Conservation (phyloP, 35 echinoderm and acorn worm species). For the Chiridota heheva region DNA sequence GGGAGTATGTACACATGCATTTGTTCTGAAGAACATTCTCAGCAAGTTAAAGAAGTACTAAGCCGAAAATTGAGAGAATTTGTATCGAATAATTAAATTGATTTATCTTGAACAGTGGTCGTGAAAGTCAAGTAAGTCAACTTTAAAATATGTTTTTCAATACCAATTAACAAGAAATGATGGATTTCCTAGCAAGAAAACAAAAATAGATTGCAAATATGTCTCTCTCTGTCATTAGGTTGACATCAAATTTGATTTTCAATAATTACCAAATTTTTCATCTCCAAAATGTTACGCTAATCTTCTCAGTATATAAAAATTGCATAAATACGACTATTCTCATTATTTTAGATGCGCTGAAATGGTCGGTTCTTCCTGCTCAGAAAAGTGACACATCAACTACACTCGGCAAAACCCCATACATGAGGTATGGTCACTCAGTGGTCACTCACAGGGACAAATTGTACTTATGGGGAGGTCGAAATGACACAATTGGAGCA, state of each 20-base stretch:
- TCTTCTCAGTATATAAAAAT: background rate
- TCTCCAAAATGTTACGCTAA: background rate
- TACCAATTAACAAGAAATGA: no score
- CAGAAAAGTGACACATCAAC: slow-evolving; percentile 19
- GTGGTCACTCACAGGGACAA: slow-evolving; percentile 69
- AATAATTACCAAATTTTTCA: background rate
- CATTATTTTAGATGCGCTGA: slow-evolving; percentile 59
- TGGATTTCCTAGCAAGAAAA: no score
- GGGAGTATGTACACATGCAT: background rate
- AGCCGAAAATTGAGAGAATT: no score
- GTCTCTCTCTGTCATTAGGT: background rate
- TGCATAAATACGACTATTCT: background rate
- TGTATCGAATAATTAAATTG: no score
- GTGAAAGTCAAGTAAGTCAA: no score
- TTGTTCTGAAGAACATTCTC: no score
- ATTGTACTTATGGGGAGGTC: slow-evolving; percentile 89
- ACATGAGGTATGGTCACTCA: slow-evolving; percentile 85
- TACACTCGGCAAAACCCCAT: slow-evolving; percentile 43
- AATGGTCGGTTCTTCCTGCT: slow-evolving; percentile 61
- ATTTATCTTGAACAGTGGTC: no score
- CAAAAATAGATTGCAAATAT: no score
- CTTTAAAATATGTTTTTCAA: no score
- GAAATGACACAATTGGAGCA: slow-evolving; percentile 86
- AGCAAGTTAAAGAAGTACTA: no score
- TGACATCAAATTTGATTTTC: background rate